Conservation (phyloP, 2,113 vertebrate genomes). For the Phocoena phocoena region DNA sequence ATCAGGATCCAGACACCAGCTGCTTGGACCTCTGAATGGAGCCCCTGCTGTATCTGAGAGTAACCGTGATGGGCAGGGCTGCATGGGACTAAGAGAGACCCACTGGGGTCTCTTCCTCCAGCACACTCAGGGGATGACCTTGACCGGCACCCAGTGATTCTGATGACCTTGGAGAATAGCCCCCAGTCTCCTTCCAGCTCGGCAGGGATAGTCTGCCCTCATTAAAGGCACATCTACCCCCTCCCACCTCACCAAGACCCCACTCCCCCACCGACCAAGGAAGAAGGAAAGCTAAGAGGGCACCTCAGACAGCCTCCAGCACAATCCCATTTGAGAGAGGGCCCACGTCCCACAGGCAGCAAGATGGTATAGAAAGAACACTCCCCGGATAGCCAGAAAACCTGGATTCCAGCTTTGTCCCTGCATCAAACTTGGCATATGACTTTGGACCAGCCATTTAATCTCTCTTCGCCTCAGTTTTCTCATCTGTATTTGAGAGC, state of each 20-base stretch:
- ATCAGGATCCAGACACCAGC: neutral
- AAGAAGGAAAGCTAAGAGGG: neutral
- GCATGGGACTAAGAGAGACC: neutral
- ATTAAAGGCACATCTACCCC: neutral
- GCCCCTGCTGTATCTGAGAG: neutral
- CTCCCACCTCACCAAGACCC: neutral
- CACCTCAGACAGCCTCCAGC: neutral
- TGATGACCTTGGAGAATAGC: neutral
- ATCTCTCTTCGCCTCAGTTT: neutral
- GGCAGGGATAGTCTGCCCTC: neutral
- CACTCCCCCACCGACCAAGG: neutral
- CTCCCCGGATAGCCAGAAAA: neutral
- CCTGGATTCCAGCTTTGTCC: neutral
- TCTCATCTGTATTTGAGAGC: conserved; percentile 1
- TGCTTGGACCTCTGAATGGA: neutral
- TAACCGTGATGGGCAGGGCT: neutral
- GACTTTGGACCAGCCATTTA: neutral
- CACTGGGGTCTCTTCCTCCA: neutral
- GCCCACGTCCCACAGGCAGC: neutral
- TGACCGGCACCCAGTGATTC: neutral
- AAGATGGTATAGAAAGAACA: neutral
- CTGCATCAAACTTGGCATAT: neutral
- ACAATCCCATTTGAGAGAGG: neutral
- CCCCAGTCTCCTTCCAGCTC: neutral
- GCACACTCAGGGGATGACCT: neutral